These are phyloP conservation scores for Nomia melanderi DNA, from an alignment of 1,140 invertebrate species.

Conservation along the genomic window DNA sequence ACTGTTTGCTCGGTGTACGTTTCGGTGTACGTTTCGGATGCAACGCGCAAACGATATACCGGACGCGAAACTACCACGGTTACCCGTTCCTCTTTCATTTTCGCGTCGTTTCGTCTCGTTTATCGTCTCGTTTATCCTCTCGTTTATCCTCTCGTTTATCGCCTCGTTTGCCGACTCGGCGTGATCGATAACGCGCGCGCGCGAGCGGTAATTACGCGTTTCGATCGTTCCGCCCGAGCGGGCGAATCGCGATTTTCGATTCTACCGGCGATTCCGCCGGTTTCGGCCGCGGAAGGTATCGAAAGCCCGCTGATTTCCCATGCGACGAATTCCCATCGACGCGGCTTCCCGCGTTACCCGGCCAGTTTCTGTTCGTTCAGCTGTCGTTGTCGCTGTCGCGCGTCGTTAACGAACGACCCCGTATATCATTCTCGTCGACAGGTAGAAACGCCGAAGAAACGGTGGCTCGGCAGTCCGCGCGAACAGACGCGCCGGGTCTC, in stretches of 20 bases:
- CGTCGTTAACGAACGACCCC: too few species aligned
- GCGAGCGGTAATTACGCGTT: too few species aligned
- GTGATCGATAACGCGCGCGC: too few species aligned
- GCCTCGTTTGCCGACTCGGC: too few species aligned
- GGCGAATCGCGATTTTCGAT: too few species aligned
- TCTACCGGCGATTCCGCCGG: too few species aligned
- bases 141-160: background rate
- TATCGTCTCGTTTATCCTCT: conserved; percentile 20
- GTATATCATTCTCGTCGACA: background rate
- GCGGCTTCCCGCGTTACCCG: background rate
- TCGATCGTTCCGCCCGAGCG: too few species aligned
- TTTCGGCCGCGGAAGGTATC: too few species aligned
- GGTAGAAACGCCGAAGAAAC: too few species aligned
- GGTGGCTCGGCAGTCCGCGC: background rate
- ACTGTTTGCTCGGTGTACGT: conserved; percentile 47
- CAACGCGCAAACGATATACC: conserved; percentile 54
- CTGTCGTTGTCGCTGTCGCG: too few species aligned
- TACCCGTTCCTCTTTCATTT: conserved; percentile 36
- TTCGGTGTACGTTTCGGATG: conserved; percentile 54
- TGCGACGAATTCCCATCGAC: background rate
- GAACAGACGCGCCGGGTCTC: background rate
- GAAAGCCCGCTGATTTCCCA: too few species aligned
- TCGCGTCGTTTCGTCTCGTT: conserved; percentile 8
- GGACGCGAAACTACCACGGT: conserved; percentile 20
- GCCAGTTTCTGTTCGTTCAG: too few species aligned